Evolutionary conservation across 2,888 invertebrate genomes (phyloP), one percentile per base, ranked within the genome.

Genomic region (Thyatira batis): DNA sequence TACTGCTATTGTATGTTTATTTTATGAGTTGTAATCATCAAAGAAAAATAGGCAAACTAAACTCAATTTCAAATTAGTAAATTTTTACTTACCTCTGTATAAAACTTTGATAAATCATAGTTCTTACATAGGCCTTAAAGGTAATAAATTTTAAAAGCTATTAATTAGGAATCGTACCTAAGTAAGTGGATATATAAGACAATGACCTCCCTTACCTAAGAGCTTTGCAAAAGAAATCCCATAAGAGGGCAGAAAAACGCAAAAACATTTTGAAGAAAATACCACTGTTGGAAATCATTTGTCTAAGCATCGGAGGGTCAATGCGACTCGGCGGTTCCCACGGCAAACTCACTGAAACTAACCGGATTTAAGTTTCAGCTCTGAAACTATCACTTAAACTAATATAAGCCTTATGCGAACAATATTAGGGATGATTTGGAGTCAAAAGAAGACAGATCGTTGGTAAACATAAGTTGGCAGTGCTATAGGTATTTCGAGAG

Each of bases 261-360:
- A 78, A 80, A 84, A 82, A 76, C 74, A 78, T 80, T 84, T 80
- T 77, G 71, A 81, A 80, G 84, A 80, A 87, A 88, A 85, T 80
- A 76, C 81, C 81, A 73, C 78, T 73, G 77, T 80, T 78, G 66
- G 78, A 84, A 80, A 86, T 84, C 86, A 88, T 89, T 89, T 87
- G 86, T 89, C 87, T 89, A 84, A 86, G 83, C 82, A 88, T 87
- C 71, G 84, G 82, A 84, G 82, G 87, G 86, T 87, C 87, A 86
- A 80, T 84, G 82, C 87, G 83, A 85, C 79, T 74, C 76, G 89
- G 80, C 67, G 79, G 82, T 90, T 90, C 89, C 85, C 90, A 90
- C 90, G 89, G 79, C 74, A 69, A 85, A 83, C 82, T 82, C 81
- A 75, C 75, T 57, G 58, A 71, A 63, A 62, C 65, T 57, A 57